Evolutionary conservation across 2,797 vertebrate species (phyloP), one percentile per base, ranked within the genome.

Genomic region (Valencia hispanica): DNA sequence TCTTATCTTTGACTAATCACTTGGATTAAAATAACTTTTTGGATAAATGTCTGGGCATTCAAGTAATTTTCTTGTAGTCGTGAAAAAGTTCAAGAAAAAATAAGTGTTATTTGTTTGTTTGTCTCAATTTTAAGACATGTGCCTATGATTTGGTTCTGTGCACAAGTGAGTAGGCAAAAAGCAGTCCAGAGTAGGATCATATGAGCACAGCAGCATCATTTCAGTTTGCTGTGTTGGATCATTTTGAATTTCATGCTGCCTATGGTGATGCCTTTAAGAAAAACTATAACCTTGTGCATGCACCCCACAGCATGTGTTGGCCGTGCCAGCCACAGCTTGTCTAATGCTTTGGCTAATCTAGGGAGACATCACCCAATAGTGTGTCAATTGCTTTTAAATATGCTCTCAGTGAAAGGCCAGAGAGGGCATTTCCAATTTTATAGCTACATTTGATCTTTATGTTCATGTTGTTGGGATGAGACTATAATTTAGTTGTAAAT

Each of bases 201-300:
- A 14, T 30, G 25, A 43, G 41, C 65, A 41, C 65, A n/a, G 65
- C 65, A 15, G 39, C 65, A 43, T 63, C 30, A 18, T 61, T 61
- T 20, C 32, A 61, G 59, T 61, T 20, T 41, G 39, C 65, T 68
- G 65, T 15, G 22, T 66, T 41, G 25, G 63, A 66, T 41, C 36
- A 41, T 66, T 41, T 41, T 41, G 36, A 68, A n/a, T 68, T 68
- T 68, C 65, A 14, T 68, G 65, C 25, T 68, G 65, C 65, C 65
- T 68, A 15, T 68, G 25, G 22, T 68, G 65, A 43, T 43, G 22
- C 65, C 36, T 68, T 43, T 15, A 2, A 68, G 9, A 65, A 65
- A 65, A 34, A 61, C 18, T 41, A 15, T 39, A 43, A 68, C 65
- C 39, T 43, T 68, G 25, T 27, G 48, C 48, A 50, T 50, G 17